These are phyloP conservation scores for Ridgeia piscesae DNA, from an alignment of 1,140 invertebrate genomes.

Conservation along the genomic window DNA sequence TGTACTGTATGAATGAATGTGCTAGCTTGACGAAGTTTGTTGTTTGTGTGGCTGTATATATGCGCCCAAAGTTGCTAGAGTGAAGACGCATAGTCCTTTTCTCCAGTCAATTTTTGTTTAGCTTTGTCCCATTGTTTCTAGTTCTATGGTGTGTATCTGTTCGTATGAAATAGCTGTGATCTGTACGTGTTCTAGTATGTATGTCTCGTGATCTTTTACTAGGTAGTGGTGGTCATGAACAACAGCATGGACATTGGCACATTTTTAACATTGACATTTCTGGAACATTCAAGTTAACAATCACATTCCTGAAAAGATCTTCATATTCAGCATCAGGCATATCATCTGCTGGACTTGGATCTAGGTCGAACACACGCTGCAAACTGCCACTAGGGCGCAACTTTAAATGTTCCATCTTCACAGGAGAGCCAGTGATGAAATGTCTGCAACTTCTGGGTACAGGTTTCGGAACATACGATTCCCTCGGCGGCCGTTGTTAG, in stretches of 20 bases:
- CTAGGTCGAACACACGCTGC: constrained; percentile 26
- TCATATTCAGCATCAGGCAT: constrained; percentile 18
- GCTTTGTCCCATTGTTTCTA: constrained; percentile 30
- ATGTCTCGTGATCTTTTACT: not conserved
- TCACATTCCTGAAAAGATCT: constrained; percentile 30
- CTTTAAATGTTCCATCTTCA: constrained; percentile 28
- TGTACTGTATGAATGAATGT: not conserved
- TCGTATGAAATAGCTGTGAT: constrained; percentile 29
- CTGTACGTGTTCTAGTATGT: constrained; percentile 1
- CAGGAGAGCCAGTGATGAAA: constrained; percentile 33
- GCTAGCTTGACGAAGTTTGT: constrained; percentile 32
- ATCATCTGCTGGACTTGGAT: constrained; percentile 27
- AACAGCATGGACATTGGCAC: constrained; percentile 26
- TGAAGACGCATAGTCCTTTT: constrained; percentile 29
- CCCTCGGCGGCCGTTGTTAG: constrained; percentile 19
- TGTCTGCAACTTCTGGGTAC: constrained; percentile 34
- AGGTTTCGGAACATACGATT: constrained; percentile 31
- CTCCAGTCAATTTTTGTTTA: constrained; percentile 27
- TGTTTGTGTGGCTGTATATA: constrained; percentile 33
- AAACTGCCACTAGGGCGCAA: not conserved
- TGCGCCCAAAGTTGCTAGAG: constrained; percentile 36
- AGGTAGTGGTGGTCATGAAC: constrained; percentile 29
- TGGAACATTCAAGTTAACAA: constrained; percentile 25
- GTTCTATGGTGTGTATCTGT: constrained; percentile 24
- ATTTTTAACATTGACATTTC: constrained; percentile 29